Evolutionary conservation across 2,113 vertebrate species (phyloP), one percentile per base, ranked within the genome.

Genomic region (Grammomys surdaster): DNA sequence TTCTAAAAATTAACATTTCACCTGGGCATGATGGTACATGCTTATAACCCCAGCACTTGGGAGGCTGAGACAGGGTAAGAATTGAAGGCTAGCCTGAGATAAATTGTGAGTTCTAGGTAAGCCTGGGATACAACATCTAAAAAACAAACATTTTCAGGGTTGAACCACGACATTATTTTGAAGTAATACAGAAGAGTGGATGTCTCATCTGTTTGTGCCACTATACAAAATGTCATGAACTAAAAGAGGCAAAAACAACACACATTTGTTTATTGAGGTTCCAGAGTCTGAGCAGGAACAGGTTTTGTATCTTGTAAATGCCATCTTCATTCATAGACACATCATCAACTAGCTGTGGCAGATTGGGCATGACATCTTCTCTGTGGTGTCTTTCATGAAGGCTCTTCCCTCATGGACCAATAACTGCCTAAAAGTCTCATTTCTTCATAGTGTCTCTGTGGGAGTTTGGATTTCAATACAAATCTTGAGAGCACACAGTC

Each of bases 1-100:
- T 51, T 65, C 40, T 78, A 78, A 75, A 78, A 76, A 87, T 48
- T 86, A 95, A 78, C 24, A 63, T 92, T 95, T 95, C 85, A 51
- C 17, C 31, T 28, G 28, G 91, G 26, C 16, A 51, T 36, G 43
- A 7, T 36, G 82, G 17, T 51, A 5, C 63, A 69, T 51, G 28
- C 4, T 43, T 65, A 7, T 65, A 85, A 85, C 16, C 26, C 40
- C 14, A 86, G 60, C 63, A 85, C 40, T 67, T 86, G 26, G 31
- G 56, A 48, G 14, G 7, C 26, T 65, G 60, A 85, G 14, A 26
- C 4, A 19, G 58, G 6, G n/a, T 3, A 82, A n/a, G 36, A 82
- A 82, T 40, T 60, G 80, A 60, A 63, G n/a, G 56, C n/a, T 14
- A 63, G 24, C 13, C 80, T 82, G 33, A 36, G 20, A 36, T 60